Evolutionary conservation across 1,140 invertebrate species (phyloP), one percentile per base, ranked within the genome.

Genomic region (Galleria mellonella): DNA sequence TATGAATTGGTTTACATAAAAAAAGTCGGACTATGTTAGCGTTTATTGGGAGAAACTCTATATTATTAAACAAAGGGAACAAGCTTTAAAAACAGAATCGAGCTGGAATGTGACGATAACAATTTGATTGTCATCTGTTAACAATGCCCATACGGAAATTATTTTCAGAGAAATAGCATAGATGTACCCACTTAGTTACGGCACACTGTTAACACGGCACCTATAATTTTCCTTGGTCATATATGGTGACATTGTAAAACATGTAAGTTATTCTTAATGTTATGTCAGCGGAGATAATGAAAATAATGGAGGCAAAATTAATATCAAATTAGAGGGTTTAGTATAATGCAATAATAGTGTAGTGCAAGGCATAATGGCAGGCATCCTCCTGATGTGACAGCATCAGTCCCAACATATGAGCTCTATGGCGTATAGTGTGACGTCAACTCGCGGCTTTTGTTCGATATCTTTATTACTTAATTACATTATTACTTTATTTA

Each of bases 251-350:
- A 81, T 70, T 78, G 70, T 76, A 69, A 70, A 72, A 72, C 62
- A 61, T 62, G 63, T 72, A 61, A 55, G 62, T 75, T 76, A 73
- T 71, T 73, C 67, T 66, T 76, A 71, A 67, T 63, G 51, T 66
- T 51, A 60, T 67, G 74, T 72, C 64, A 73, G 58, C 61, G 53
- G 48, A 73, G 66, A 71, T 81, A 77, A 83, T 83, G 72, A 71
- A 78, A 75, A 83, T 83, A 81, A 83, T 81, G 58, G 69, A 61
- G 43, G 72, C 65, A 53, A 77, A 78, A 83, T 72, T 83, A 81
- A 81, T 73, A 72, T 63, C 51, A 72, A 78, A 83, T 83, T 79
- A 83, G 70, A 64, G 54, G 73, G 67, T 69, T 67, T 72, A 72
- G 64, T 67, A 69, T 77, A 78, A 82, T 73, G 70, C 62, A 71